phyloP scores from a whole-genome alignment of 1,140 invertebrate genomes.

The Chelonus insularis region DNA sequence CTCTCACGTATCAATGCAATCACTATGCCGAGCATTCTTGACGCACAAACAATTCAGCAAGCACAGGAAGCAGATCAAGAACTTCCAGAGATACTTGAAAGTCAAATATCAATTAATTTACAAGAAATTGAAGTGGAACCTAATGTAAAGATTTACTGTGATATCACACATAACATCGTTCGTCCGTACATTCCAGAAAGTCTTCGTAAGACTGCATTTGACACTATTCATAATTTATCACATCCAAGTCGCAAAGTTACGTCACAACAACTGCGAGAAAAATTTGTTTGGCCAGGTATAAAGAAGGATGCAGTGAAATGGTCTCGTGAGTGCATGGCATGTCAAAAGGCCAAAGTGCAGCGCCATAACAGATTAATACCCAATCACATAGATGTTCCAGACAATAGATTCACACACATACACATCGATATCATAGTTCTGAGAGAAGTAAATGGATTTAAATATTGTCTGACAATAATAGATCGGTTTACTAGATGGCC shows the following conservation, averaged over 20 bases:
- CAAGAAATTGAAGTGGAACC: conserved; percentile 17
- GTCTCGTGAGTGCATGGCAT: conserved; percentile 32
- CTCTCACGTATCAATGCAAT: conserved; percentile 33
- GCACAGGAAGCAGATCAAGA: conserved; percentile 34
- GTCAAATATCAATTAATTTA: conserved; percentile 8
- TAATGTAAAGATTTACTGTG: conserved; percentile 23
- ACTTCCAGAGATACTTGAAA: conserved; percentile 20
- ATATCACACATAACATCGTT: conserved; percentile 20
- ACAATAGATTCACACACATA: conserved; percentile 36
- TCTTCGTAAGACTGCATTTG: conserved; percentile 28
- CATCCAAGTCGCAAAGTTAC: conserved; percentile 36
- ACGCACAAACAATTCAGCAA: conserved; percentile 26
- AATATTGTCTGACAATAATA: conserved; percentile 23
- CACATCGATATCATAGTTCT: conserved; percentile 46
- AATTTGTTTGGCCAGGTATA: conserved; percentile 40
- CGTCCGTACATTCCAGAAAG: conserved; percentile 34
- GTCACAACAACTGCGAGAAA: conserved; percentile 27
- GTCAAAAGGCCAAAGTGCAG: conserved; percentile 34
- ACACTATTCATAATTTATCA: conserved; percentile 28
- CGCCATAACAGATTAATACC: conserved; percentile 27
- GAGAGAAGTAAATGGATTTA: conserved; percentile 21
- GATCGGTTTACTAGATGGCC: conserved; percentile 48
- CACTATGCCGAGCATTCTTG: conserved; percentile 19
- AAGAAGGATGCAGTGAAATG: conserved; percentile 28
- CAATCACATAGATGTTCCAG: conserved; percentile 19